Conservation (phyloP, 2,888 invertebrate genomes). For the Tanypteryx hageni region DNA sequence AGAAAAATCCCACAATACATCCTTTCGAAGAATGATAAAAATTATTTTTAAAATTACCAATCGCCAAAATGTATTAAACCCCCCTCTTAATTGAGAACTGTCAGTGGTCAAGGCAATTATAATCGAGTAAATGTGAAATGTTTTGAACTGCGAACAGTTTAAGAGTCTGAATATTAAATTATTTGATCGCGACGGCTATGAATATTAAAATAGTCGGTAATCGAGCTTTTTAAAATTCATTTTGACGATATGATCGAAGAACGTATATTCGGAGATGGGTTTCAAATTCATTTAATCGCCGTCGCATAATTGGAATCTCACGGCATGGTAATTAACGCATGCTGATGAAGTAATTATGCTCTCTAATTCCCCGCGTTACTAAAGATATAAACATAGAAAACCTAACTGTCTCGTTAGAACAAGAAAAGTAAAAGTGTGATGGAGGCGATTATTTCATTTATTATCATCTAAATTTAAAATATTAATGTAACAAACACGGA, state of each 20-base stretch:
- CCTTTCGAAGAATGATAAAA: too few species aligned
- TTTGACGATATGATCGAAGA: slow-evolving; percentile 20
- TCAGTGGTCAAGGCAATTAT: slow-evolving; percentile 24
- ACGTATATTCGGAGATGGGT: slow-evolving; percentile 7
- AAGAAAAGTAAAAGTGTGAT: too few species aligned
- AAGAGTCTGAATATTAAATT: slow-evolving; percentile 32
- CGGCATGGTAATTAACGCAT: slow-evolving; percentile 19
- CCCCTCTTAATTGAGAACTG: slow-evolving; percentile 4
- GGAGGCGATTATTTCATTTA: too few species aligned
- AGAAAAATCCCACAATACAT: too few species aligned
- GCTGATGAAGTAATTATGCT: neutral
- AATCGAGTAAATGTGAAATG: slow-evolving; percentile 25
- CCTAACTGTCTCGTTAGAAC: too few species aligned
- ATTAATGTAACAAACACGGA: too few species aligned
- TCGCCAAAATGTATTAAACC: slow-evolving; percentile 5
- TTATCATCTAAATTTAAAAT: too few species aligned
- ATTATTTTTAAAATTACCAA: neutral
- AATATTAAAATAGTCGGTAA: slow-evolving; percentile 32
- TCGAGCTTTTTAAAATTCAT: slow-evolving; percentile 35
- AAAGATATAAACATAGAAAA: neutral
- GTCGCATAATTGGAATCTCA: neutral
- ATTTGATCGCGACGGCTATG: slow-evolving; percentile 24
- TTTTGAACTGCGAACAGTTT: slow-evolving; percentile 28
- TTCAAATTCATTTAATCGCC: neutral
- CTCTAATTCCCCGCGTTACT: neutral